phyloP scores from a whole-genome alignment of 1,140 invertebrate genomes.

The Macrotrachela quadricornifera region DNA sequence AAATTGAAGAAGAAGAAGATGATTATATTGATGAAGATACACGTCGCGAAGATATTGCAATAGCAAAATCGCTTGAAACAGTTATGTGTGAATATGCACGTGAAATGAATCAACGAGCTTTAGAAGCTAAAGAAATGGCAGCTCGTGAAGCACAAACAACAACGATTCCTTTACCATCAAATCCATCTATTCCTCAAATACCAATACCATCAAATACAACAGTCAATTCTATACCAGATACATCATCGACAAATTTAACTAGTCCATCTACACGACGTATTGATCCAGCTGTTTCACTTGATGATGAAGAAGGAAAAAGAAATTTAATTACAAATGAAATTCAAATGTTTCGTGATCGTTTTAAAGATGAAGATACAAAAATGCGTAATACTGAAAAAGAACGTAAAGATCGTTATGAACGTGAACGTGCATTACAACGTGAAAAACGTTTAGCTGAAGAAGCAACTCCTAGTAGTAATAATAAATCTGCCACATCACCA shows the following conservation, averaged over 20 bases:
- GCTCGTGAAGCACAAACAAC: background rate
- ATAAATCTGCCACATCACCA: too few relatives aligned
- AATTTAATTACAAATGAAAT: constrained; percentile 77
- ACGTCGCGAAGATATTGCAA: constrained; percentile 31
- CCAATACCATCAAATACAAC: background rate
- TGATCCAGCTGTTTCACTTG: constrained; percentile 25
- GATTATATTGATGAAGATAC: constrained; percentile 22
- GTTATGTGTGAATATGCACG: constrained; percentile 57
- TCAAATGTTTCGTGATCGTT: constrained; percentile 81
- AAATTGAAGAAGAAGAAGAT: constrained; percentile 15
- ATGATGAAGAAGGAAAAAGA: constrained; percentile 79
- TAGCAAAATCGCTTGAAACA: constrained; percentile 48
- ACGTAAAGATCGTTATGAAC: background rate
- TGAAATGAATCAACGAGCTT: constrained; percentile 28
- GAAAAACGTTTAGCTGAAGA: too few relatives aligned
- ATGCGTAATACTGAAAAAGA: background rate
- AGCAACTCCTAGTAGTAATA: too few relatives aligned
- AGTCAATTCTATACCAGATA: too few relatives aligned
- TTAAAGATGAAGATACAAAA: constrained; percentile 43
- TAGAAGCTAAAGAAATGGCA: constrained; percentile 37
- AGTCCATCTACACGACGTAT: constrained; percentile 18
- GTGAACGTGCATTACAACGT: too few relatives aligned
- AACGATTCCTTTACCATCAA: constrained; percentile 13
- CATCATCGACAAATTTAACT: constrained; percentile 1
- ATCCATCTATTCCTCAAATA: constrained; percentile 5